phyloP scores from a whole-genome alignment of 2,113 vertebrate species.

The Macrotis lagotis region DNA sequence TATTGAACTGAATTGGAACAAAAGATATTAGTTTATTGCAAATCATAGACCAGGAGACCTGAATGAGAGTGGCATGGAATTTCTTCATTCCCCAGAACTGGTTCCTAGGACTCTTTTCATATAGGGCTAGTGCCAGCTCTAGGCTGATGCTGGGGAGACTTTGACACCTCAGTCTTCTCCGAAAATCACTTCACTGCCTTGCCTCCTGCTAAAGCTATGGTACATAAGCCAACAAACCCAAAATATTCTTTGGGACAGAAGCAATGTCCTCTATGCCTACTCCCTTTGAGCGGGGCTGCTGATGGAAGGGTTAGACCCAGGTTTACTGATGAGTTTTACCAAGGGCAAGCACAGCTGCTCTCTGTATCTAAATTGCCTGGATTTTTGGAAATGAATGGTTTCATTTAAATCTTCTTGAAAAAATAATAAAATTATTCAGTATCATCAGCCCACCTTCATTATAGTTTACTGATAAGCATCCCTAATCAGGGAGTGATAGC shows the following conservation, averaged over 20 bases:
- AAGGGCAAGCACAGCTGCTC: background rate
- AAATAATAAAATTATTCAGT: slow-evolving; percentile 74
- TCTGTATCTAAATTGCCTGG: background rate
- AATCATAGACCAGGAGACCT: background rate
- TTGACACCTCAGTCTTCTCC: background rate
- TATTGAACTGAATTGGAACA: background rate
- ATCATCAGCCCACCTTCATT: slow-evolving; percentile 76
- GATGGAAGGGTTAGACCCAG: background rate
- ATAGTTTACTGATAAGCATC: slow-evolving; percentile 73
- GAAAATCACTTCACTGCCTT: background rate
- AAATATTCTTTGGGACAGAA: background rate
- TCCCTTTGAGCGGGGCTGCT: background rate
- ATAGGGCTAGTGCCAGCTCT: background rate
- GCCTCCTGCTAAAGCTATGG: background rate
- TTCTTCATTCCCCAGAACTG: background rate
- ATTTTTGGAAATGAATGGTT: slow-evolving; percentile 75
- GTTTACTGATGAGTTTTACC: background rate
- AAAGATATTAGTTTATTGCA: background rate
- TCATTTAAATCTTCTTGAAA: slow-evolving; percentile 74
- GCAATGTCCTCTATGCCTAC: background rate
- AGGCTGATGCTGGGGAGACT: background rate
- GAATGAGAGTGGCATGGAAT: background rate
- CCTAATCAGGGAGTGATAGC: slow-evolving; percentile 59
- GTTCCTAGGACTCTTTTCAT: background rate
- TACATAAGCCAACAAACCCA: background rate